phyloP scores from a whole-genome alignment of 2,797 vertebrate genomes.

The Sardinella longiceps region DNA sequence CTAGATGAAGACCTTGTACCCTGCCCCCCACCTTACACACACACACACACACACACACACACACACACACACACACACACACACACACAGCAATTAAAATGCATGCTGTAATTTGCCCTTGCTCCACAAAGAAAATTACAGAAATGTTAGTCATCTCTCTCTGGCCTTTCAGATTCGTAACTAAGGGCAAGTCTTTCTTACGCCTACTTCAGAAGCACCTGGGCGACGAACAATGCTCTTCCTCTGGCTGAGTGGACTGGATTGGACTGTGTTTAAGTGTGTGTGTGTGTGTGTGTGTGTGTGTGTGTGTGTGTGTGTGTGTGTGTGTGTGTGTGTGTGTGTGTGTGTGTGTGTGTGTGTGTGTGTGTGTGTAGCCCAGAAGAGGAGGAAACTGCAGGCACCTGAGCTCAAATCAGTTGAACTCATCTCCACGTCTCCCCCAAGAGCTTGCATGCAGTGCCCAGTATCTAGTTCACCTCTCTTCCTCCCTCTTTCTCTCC shows the following conservation, averaged over 20 bases:
- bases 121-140: too few relatives aligned
- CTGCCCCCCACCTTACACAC: too few relatives aligned
- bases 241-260: neutral
- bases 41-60: too few relatives aligned
- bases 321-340: neutral
- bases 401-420: neutral
- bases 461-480: neutral
- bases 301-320: neutral
- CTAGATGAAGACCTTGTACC: neutral
- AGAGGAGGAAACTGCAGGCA: neutral
- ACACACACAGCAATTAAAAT: too few relatives aligned
- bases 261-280: neutral
- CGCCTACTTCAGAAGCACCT: neutral
- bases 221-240: neutral
- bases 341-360: constrained; percentile 9
- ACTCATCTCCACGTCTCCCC: neutral
- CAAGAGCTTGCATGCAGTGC: neutral
- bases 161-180: neutral
- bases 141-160: neutral
- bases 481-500: too few relatives aligned
- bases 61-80: too few relatives aligned
- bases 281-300: constrained; percentile 5
- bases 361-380: neutral
- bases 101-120: neutral
- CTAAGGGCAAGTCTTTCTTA: neutral